Evolutionary conservation across 2,888 invertebrate genomes (phyloP).

Genomic region (Ectemnius continuus): DNA sequence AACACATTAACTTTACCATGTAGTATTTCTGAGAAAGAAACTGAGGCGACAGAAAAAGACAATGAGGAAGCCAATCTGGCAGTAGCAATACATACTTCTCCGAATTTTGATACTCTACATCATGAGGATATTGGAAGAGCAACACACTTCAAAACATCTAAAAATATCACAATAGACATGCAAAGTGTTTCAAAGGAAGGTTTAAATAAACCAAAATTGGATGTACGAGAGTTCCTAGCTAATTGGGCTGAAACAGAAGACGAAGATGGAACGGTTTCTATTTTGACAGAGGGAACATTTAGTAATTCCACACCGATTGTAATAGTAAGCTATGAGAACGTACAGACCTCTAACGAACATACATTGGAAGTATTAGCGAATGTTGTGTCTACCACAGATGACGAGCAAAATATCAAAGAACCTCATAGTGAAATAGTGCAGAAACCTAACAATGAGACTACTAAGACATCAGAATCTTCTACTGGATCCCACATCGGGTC

Average conservation of each 20-base stretch:
- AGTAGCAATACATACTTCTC: constrained; percentile 30
- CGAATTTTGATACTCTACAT: constrained; percentile 39
- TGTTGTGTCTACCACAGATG: no score
- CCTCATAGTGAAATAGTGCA: constrained; percentile 9
- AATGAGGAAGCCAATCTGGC: constrained; percentile 43
- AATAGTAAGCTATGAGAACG: constrained; percentile 65
- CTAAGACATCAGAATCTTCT: no score
- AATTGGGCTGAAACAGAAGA: constrained; percentile 77
- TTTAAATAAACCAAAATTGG: constrained; percentile 72
- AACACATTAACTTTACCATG: constrained; percentile 6
- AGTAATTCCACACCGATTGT: constrained; percentile 62
- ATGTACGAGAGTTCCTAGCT: constrained; percentile 76
- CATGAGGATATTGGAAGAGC: constrained; percentile 3
- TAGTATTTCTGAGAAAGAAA: constrained; percentile 40
- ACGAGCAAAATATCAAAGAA: constrained; percentile 24
- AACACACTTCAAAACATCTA: constrained; percentile 3
- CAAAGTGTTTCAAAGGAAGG: constrained; percentile 54
- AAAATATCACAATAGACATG: constrained; percentile 38
- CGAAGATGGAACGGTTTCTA: constrained; percentile 67
- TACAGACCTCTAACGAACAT: constrained; percentile 54
- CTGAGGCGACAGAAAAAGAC: constrained; percentile 43
- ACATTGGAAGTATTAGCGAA: no score
- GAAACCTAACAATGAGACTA: no score
- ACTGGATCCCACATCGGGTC: constrained; percentile 36
- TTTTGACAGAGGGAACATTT: constrained; percentile 56